These are phyloP conservation scores for Unio pictorum DNA, from an alignment of 2,888 invertebrate species.

Conservation along the genomic window DNA sequence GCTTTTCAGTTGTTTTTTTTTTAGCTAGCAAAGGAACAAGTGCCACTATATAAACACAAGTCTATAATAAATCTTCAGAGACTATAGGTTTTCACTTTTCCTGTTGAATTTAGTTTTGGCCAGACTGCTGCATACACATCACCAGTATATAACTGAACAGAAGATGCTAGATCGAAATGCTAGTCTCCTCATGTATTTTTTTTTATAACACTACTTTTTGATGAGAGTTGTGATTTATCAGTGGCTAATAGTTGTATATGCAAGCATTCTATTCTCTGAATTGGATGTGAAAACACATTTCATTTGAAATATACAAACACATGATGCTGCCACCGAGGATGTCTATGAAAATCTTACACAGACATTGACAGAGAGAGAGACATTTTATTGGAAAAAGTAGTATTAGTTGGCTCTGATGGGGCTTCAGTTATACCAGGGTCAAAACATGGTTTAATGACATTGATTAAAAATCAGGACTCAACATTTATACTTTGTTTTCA, in stretches of 20 bases:
- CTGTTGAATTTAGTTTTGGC: background rate
- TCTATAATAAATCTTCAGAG: background rate
- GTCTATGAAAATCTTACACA: background rate
- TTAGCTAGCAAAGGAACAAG: too few relatives aligned
- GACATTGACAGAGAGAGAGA: background rate
- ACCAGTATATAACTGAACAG: background rate
- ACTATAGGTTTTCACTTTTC: background rate
- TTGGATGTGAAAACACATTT: slow-evolving; percentile 13
- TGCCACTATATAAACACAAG: too few relatives aligned
- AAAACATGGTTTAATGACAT: slow-evolving; percentile 9
- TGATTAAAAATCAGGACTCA: background rate
- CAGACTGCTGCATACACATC: slow-evolving; percentile 1
- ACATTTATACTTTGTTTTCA: slow-evolving; percentile 11
- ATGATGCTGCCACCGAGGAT: slow-evolving; percentile 7
- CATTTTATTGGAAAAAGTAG: background rate
- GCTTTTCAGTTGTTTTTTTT: too few relatives aligned
- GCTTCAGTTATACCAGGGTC: slow-evolving; percentile 6
- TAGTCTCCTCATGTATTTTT: background rate
- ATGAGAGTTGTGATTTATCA: slow-evolving; percentile 15
- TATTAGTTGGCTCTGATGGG: slow-evolving; percentile 6
- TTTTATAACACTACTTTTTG: slow-evolving; percentile 6
- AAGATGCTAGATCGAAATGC: slow-evolving; percentile 14
- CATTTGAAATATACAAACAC: slow-evolving; percentile 10
- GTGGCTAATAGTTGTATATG: slow-evolving; percentile 3
- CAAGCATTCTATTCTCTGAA: background rate